A percentile compares a stretch with the other conserved stretches of the same genome.
Conservation (phyloP, 2,888 invertebrate genomes). For the Cataglyphis rosenhaueri region DNA sequence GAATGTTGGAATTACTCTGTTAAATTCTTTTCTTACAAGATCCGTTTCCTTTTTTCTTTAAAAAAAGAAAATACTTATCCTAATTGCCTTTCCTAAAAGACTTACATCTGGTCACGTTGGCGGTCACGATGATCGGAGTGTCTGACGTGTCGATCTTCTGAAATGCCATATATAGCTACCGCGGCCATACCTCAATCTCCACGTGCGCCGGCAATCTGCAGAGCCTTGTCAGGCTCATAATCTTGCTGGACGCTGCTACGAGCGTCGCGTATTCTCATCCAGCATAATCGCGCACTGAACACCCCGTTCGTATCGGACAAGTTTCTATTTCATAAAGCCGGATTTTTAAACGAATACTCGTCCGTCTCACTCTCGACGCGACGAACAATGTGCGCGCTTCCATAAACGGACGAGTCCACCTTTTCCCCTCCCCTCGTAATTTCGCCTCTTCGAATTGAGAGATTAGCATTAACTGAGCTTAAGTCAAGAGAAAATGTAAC, state of each 20-base stretch:
- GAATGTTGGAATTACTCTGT: neutral
- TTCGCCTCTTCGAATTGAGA: neutral
- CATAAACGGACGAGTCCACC: constrained; percentile 69
- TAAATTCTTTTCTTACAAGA: neutral
- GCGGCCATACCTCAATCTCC: constrained; percentile 83
- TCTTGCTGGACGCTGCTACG: constrained; percentile 53
- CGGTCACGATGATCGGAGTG: constrained; percentile 77
- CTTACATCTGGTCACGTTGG: constrained; percentile 77
- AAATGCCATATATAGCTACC: constrained; percentile 84
- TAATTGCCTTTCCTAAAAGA: constrained; percentile 59
- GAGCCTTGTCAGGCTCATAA: constrained; percentile 69
- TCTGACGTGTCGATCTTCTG: constrained; percentile 82
- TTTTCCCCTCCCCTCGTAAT: constrained; percentile 18
- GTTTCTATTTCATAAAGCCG: constrained; percentile 57
- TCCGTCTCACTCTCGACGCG: constrained; percentile 55
- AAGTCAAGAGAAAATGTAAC: neutral
- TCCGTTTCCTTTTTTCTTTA: neutral
- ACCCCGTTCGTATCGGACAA: neutral
- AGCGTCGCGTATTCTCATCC: constrained; percentile 56
- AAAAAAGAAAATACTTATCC: constrained; percentile 16
- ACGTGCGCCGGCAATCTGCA: constrained; percentile 62
- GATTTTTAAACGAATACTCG: constrained; percentile 52
- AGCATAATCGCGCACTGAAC: constrained; percentile 51
- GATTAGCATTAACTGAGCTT: constrained; percentile 10
- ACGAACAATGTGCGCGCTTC: constrained; percentile 57